A percentile compares a stretch with the other conserved stretches of the same genome.
These are phyloP conservation scores for Orthosia incerta DNA, from an alignment of 2,888 invertebrate species.

Conservation along the genomic window DNA sequence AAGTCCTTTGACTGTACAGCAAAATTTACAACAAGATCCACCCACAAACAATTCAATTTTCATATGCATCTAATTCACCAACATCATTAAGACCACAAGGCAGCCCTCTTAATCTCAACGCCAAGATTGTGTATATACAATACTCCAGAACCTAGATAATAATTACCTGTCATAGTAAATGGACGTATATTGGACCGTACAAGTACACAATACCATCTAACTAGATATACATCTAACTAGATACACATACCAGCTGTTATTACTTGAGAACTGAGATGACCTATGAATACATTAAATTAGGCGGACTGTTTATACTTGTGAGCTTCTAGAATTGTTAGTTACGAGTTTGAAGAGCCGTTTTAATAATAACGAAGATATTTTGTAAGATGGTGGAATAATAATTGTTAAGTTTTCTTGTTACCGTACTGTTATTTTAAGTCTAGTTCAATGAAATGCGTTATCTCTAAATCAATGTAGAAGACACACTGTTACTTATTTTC, in stretches of 20 bases:
- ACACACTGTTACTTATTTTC: no score
- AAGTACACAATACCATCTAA: slow-evolving; percentile 18
- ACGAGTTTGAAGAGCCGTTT: slow-evolving; percentile 1
- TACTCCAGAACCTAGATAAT: slow-evolving; percentile 2
- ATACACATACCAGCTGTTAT: slow-evolving; percentile 38
- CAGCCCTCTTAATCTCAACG: slow-evolving; percentile 19
- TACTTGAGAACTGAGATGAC: slow-evolving; percentile 55
- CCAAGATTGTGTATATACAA: slow-evolving; percentile 10
- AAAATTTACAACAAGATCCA: neutral
- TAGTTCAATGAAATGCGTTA: no score
- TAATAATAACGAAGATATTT: slow-evolving; percentile 17
- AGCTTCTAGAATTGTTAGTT: slow-evolving; percentile 8
- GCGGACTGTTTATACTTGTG: slow-evolving; percentile 49
- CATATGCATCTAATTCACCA: slow-evolving; percentile 1
- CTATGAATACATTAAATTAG: slow-evolving; percentile 69
- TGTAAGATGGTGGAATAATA: slow-evolving; percentile 2
- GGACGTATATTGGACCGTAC: slow-evolving; percentile 38
- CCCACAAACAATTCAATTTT: neutral
- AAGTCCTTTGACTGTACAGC: no score
- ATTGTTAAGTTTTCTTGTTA: slow-evolving; percentile 21
- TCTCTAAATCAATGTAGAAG: no score
- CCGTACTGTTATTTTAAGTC: neutral
- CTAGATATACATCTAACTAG: slow-evolving; percentile 20
- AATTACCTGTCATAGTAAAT: slow-evolving; percentile 39
- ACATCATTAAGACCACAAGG: slow-evolving; percentile 26